These are phyloP conservation scores for Cepaea nemoralis DNA, from an alignment of 1,140 invertebrate genomes.

Conservation along the genomic window DNA sequence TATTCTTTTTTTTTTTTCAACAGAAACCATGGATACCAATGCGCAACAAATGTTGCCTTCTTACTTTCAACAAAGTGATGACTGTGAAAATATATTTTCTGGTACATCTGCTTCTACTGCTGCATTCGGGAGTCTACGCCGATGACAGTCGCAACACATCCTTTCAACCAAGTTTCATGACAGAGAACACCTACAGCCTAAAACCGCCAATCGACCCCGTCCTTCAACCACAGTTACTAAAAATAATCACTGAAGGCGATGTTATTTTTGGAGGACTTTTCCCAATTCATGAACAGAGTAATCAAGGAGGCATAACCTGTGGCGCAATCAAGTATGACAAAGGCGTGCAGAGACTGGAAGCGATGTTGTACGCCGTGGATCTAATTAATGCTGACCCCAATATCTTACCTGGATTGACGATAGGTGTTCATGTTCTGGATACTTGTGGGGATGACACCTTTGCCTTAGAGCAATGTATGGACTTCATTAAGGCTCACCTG, in stretches of 20 bases:
- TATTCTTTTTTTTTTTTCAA: too few relatives aligned
- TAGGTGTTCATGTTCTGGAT: slow-evolving; percentile 84
- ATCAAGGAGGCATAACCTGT: slow-evolving; percentile 71
- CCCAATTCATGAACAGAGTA: slow-evolving; percentile 80
- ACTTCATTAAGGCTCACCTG: slow-evolving; percentile 78
- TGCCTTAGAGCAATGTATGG: slow-evolving; percentile 85
- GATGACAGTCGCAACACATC: background rate
- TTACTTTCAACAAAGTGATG: too few relatives aligned
- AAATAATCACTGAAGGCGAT: slow-evolving; percentile 74
- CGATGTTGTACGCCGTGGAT: slow-evolving; percentile 86
- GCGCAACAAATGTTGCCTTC: too few relatives aligned
- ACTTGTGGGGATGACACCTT: slow-evolving; percentile 86
- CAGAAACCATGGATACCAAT: too few relatives aligned
- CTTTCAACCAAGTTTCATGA: background rate
- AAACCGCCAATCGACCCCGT: background rate
- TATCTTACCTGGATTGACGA: slow-evolving; percentile 75
- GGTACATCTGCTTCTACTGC: background rate
- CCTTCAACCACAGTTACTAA: background rate
- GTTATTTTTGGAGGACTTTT: slow-evolving; percentile 84
- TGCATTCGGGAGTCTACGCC: background rate
- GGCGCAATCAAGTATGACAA: slow-evolving; percentile 82
- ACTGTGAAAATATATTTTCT: too few relatives aligned
- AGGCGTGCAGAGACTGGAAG: slow-evolving; percentile 84
- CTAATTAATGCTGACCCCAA: slow-evolving; percentile 79
- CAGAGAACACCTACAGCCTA: background rate